Evolutionary conservation across 2,888 invertebrate genomes (phyloP).

Genomic region (Nymphalis polychloros): DNA sequence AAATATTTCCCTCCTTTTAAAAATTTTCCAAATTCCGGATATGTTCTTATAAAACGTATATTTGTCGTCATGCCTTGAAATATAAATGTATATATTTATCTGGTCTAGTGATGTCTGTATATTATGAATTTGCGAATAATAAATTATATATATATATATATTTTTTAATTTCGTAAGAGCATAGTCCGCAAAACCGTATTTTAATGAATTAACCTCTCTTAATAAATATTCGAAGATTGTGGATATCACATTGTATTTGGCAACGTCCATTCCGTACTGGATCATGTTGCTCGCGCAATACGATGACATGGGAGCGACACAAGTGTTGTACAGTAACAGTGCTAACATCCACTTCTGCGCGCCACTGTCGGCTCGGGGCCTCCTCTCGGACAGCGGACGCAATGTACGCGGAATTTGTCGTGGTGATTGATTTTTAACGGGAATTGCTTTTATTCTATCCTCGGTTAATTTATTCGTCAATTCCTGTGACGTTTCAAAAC

Average conservation of each 20-base stretch:
- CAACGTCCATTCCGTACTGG: conserved; percentile 71
- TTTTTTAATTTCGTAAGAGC: conserved; percentile 58
- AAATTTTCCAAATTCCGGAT: conserved; percentile 75
- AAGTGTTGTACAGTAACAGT: conserved; percentile 69
- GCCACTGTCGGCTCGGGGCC: conserved; percentile 42
- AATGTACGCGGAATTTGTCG: conserved; percentile 38
- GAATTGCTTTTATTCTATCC: conserved; percentile 12
- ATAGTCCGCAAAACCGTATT: conserved; percentile 60
- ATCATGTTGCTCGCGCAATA: conserved; percentile 70
- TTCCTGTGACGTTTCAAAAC: conserved; percentile 63
- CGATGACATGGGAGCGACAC: conserved; percentile 69
- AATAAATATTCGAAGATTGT: conserved; percentile 61
- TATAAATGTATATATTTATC: conserved; percentile 3
- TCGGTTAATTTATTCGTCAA: conserved; percentile 27
- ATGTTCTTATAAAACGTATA: conserved; percentile 75
- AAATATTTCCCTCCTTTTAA: conserved; percentile 62
- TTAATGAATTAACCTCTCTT: conserved; percentile 56
- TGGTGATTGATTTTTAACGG: conserved; percentile 10
- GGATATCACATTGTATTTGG: conserved; percentile 66
- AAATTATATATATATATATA: not conserved
- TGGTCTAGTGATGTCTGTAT: not conserved
- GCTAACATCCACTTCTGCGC: conserved; percentile 71
- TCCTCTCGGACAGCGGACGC: conserved; percentile 43
- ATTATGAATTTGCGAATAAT: not conserved
- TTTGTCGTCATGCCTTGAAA: conserved; percentile 61